Evolutionary conservation across 2,888 invertebrate genomes (phyloP), one percentile per base, ranked within the genome.

Genomic region (Isoperla grammatica): DNA sequence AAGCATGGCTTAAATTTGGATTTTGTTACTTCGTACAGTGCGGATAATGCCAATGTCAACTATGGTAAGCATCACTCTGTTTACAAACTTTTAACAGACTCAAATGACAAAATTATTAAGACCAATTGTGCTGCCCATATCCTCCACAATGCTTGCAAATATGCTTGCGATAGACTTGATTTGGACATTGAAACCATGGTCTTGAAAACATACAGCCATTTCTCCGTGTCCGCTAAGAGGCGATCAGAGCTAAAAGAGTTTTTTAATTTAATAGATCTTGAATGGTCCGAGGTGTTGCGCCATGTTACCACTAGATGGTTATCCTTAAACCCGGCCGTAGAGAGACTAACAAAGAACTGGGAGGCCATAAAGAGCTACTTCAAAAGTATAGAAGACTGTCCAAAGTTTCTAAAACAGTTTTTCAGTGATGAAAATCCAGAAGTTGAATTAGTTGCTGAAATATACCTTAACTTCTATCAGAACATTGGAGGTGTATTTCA

Each of bases 271-370:
- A 19, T 45, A 17, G 15, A 45, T 15, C 15, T 45, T 15, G 45
- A 45, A 17, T 45, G 19, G 15, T 15, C 45, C 17, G 45, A 15
- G 15, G 13, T 45, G 15, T 19, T 45, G 17, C 45, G 45, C 17
- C 45, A 45, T 19, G 45, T 45, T 45, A n/a, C 45, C 15, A 45
- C 45, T 17, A 15, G 45, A 15, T 45, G 45, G 45, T 19, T 45
- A 45, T 17, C 45, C 19, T 17, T 45, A 9, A 17, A 45, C 19
- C 45, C 45, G 9, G 45, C 45, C 19, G 45, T 45, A 17, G 45
- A 45, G 15, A 15, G 15, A 19, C 45, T 45, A 19, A 17, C 19
- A 11, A 17, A 15, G 15, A 45, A 15, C 15, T 45, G 45, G 45
- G 45, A 19, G 45, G 45, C 45, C 15, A 45, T 45, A 9, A 45